Evolutionary conservation across 2,888 invertebrate species (phyloP), one percentile per base, ranked within the genome.

Genomic region (Dermolepida albohirtum): DNA sequence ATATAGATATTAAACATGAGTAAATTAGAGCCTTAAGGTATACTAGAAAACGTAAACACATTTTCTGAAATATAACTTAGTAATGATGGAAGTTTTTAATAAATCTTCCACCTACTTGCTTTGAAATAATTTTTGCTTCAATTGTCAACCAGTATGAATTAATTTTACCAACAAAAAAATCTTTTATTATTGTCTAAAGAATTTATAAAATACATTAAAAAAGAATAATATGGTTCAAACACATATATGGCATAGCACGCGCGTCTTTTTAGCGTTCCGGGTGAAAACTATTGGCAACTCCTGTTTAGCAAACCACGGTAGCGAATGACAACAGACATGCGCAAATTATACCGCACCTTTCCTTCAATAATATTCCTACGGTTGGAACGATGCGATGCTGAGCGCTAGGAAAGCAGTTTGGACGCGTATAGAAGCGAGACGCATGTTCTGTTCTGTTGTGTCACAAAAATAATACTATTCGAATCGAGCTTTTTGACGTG

Each of bases 401-500:
- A 59, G 59, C 59, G 59, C 8, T 44, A 29, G 29, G 17, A 59
- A 59, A 44, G 59, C 59, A 59, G 59, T 59, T 59, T 14, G 27
- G 27, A 29, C 29, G 59, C 59, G 59, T 44, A 44, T 14, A 47
- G 59, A 59, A 59, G 44, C 12, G 59, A 59, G 59, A 59, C 14
- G 43, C 34, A 10, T 22, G 59, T 29, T 27, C 44, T 40, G 59
- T 29, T 64, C 41, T 64, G 16, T 27, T 40, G 41, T 52, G 27
- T 64, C 47, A 51, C 22, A 39, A 40, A 64, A 64, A 51, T 64
- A 57, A 29, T 14, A 44, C 29, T 52, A 64, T 64, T 64, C 64
- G 64, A 64, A 64, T 51, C 40, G 51, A 52, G 64, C 47, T 41
- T 52, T 64, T 64, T 43, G 64, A 51, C 64, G 64, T 64, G 64